Evolutionary conservation across 2,113 vertebrate genomes (phyloP).

Genomic region (Epinephelus fuscoguttatus): DNA sequence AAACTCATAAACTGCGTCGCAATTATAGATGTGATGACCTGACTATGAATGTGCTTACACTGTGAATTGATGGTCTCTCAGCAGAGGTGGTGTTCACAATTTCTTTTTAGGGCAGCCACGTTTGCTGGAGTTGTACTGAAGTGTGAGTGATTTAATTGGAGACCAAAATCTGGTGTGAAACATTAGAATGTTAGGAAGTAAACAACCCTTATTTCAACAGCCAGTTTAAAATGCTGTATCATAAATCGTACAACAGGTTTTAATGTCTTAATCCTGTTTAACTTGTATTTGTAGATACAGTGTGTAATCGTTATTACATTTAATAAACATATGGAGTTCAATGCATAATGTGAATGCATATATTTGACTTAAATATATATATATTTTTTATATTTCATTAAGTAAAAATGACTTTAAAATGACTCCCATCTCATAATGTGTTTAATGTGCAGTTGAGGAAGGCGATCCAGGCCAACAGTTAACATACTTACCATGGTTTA

Average conservation of each 20-base stretch:
- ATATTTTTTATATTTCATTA: no score
- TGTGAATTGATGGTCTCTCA: neutral
- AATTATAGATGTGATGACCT: no score
- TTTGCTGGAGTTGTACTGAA: neutral
- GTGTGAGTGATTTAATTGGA: neutral
- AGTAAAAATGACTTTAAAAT: no score
- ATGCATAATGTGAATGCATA: neutral
- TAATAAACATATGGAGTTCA: neutral
- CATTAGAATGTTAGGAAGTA: neutral
- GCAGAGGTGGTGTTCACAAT: neutral
- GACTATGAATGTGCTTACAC: neutral
- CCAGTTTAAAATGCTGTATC: neutral
- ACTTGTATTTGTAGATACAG: neutral
- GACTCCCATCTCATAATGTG: neutral
- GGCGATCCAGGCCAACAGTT: neutral
- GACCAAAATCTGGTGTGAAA: neutral
- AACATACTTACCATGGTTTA: neutral
- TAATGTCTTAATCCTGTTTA: neutral
- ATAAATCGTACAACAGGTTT: neutral
- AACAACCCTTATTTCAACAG: neutral
- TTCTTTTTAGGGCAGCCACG: neutral
- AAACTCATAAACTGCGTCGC: no score
- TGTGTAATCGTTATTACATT: neutral
- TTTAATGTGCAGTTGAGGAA: neutral
- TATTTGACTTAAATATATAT: no score